Evolutionary conservation across 2,888 invertebrate genomes (phyloP).

Genomic region (Brachypterus glaber): DNA sequence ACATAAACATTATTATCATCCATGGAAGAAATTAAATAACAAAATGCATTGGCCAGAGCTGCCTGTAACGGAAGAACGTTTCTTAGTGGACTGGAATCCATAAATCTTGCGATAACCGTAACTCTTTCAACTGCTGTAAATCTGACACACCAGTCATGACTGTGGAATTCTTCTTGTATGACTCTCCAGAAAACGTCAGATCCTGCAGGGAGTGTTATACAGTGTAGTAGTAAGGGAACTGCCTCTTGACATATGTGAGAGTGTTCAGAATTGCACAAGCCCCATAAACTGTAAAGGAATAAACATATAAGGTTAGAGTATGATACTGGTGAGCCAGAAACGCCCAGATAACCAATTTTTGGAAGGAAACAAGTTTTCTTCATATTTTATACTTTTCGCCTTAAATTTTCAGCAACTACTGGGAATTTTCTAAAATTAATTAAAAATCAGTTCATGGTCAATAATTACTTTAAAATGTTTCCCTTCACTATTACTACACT

Average conservation of each 20-base stretch:
- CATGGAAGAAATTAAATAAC: constrained; percentile 90
- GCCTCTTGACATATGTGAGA: constrained; percentile 90
- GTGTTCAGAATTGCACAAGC: constrained; percentile 80
- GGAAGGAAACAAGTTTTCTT: too few relatives aligned
- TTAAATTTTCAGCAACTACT: too few relatives aligned
- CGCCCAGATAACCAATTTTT: too few relatives aligned
- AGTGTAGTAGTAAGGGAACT: constrained; percentile 88
- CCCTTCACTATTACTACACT: too few relatives aligned
- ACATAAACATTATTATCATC: constrained; percentile 93
- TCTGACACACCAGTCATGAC: constrained; percentile 76
- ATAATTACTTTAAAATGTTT: too few relatives aligned
- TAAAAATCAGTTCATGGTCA: too few relatives aligned
- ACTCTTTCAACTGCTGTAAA: constrained; percentile 95
- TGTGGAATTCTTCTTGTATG: constrained; percentile 91
- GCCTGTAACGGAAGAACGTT: constrained; percentile 80
- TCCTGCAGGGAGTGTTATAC: constrained; percentile 87
- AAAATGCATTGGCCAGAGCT: constrained; percentile 92
- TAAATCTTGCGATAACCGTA: constrained; percentile 83
- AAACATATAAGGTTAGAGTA: too few relatives aligned
- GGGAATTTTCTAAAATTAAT: too few relatives aligned
- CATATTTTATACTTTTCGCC: too few relatives aligned
- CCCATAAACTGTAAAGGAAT: constrained; percentile 70
- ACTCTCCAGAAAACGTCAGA: constrained; percentile 93
- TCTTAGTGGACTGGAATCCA: constrained; percentile 81
- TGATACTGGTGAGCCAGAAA: too few relatives aligned